Base-by-base conservation (phyloP, 2,113 vertebrate species). In the Machaerirhynchus nigripectus region DNA sequence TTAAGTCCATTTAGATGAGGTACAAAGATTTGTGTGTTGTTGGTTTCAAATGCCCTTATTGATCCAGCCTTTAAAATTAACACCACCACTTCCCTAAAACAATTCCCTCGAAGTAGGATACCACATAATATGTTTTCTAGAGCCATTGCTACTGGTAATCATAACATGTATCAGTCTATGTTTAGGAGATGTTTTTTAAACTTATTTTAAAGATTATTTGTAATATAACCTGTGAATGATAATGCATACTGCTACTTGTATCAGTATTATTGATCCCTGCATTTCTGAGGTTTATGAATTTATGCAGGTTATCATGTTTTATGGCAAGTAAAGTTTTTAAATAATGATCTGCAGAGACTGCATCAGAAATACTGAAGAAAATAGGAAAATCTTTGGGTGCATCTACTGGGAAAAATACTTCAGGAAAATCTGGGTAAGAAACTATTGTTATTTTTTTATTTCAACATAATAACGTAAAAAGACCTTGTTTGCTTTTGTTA, bases 341-440 rank as follows among this genome's bases (percentile, higher is more conserved):
- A 77, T 84, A 60, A 65, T 53, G 23, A 81, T 63, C 42, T 94
- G 42, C 70, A 90, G 96, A 82, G 64, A 68, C 7, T 3, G 42
- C 77, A 75, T 7, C 33, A 77, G 76, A 76, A 83, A 49, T 14
- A 37, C 19, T 10, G 24, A 67, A 70, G 35, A 95, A 93, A 89
- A 21, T 6, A 53, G 57, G 46, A 91, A 91, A 82, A 61, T 17
- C 40, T 47, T 26, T 31, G 9, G 13, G 9, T 24, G 11, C 46
- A 46, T 37, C 64, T 10, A 18, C 52, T 80, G 69, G 16, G 11
- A 96, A 88, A 84, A 89, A 28, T 20, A 22, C 37, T 69, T 53
- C 64, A 42, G 84, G 47, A 71, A 40, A 84, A 5, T 53, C 13
- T 68, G 65, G 79, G 96, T 97, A 95, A 96, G 93, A 57, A 80